These are phyloP conservation scores for Aradophagus sp. DNA, from an alignment of 1,140 invertebrate genomes.

Conservation along the genomic window DNA sequence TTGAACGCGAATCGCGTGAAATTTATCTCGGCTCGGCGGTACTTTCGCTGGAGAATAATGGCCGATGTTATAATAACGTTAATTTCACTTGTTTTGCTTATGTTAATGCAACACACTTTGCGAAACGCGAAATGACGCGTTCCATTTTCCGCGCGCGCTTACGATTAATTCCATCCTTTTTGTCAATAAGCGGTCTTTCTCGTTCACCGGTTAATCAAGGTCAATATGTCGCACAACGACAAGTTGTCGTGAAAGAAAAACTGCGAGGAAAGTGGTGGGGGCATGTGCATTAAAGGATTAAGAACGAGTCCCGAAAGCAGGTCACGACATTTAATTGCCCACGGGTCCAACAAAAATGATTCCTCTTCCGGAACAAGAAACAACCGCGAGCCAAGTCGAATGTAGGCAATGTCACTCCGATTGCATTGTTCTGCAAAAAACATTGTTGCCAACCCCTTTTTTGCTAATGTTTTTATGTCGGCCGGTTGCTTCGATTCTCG, in stretches of 20 bases:
- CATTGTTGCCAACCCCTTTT: too few species aligned
- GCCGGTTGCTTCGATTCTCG: too few species aligned
- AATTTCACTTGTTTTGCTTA: constrained; percentile 35
- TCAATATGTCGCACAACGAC: constrained; percentile 49
- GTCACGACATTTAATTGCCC: constrained; percentile 51
- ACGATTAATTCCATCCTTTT: constrained; percentile 53
- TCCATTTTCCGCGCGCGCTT: constrained; percentile 33
- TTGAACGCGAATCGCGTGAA: constrained; percentile 17
- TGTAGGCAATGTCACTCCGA: not conserved
- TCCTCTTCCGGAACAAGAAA: not conserved
- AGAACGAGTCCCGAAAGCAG: constrained; percentile 40
- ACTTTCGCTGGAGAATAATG: constrained; percentile 30
- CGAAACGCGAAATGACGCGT: constrained; percentile 36
- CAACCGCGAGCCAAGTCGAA: too few species aligned
- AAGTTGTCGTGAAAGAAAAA: constrained; percentile 40
- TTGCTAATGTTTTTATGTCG: too few species aligned
- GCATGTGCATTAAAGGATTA: constrained; percentile 42
- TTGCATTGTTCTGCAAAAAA: too few species aligned
- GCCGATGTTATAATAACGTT: constrained; percentile 23
- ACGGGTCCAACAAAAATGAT: constrained; percentile 17
- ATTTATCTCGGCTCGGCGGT: constrained; percentile 6
- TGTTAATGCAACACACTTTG: constrained; percentile 46
- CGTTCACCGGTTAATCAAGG: constrained; percentile 53
- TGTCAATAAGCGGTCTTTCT: constrained; percentile 38
- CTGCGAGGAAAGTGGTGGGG: constrained; percentile 35